Evolutionary conservation across 2,113 vertebrate genomes (phyloP).

Genomic region (Lepidothrix coronata): DNA sequence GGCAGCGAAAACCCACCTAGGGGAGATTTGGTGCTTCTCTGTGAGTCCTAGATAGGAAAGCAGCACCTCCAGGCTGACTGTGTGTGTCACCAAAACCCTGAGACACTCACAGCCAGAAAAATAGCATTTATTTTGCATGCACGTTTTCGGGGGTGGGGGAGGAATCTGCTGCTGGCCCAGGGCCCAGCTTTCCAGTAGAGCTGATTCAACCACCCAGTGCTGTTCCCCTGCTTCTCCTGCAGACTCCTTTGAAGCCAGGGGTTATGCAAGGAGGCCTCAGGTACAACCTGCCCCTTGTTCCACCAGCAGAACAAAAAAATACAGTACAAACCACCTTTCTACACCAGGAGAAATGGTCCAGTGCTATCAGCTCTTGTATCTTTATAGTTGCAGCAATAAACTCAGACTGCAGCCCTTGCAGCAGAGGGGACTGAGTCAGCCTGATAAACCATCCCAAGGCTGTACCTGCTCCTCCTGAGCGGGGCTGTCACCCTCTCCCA

Average conservation of each 20-base stretch:
- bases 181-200: not conserved
- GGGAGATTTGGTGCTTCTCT: not conserved
- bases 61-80: not conserved
- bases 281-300: not conserved
- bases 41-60: not conserved
- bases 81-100: not conserved
- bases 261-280: not conserved
- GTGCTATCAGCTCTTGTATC: not conserved
- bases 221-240: not conserved
- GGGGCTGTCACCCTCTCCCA: not conserved
- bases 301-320: not conserved
- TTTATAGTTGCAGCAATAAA: not conserved
- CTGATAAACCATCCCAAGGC: fast-evolving
- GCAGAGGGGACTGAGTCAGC: fast-evolving
- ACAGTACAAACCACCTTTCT: not conserved
- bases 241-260: not conserved
- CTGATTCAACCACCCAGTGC: not conserved
- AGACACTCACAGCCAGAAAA: not conserved
- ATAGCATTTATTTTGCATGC: not conserved
- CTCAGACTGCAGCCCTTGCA: not conserved
- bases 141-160: fast-evolving
- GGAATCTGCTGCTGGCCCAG: not conserved
- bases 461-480: not conserved
- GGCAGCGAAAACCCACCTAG: not conserved
- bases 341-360: not conserved